phyloP scores from a whole-genome alignment of 2,797 vertebrate species.

The Micromesistius poutassou region DNA sequence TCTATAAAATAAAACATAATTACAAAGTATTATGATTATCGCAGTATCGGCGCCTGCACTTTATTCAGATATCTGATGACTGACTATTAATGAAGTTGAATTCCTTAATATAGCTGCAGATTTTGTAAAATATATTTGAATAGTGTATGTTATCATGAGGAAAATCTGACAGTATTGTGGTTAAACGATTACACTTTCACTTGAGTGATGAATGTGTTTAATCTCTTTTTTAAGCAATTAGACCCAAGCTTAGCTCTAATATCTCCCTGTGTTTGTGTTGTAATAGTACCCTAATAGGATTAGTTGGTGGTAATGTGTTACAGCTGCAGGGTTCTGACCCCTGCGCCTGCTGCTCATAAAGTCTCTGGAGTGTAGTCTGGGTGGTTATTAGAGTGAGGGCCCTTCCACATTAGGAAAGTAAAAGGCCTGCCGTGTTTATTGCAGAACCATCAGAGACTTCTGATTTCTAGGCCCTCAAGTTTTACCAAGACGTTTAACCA shows the following conservation, averaged over 20 bases:
- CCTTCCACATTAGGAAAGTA: background rate
- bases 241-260: background rate
- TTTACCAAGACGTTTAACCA: background rate
- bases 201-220: background rate
- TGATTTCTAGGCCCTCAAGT: background rate
- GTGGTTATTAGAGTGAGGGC: background rate
- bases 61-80: background rate
- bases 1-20: background rate
- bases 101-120: background rate
- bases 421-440: conserved; percentile 1
- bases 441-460: background rate
- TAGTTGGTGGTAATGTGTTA: background rate
- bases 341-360: background rate
- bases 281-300: background rate
- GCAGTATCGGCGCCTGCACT: background rate
- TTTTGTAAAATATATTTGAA: background rate
- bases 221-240: background rate
- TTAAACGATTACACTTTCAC: background rate
- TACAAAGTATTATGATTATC: background rate
- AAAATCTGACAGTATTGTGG: background rate
- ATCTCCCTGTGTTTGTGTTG: background rate
- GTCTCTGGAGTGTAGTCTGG: background rate
- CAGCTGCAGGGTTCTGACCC: background rate
- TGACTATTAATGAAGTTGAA: background rate
- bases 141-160: background rate